Conservation (phyloP, 2,888 invertebrate genomes). For the Eupithecia inturbata region DNA sequence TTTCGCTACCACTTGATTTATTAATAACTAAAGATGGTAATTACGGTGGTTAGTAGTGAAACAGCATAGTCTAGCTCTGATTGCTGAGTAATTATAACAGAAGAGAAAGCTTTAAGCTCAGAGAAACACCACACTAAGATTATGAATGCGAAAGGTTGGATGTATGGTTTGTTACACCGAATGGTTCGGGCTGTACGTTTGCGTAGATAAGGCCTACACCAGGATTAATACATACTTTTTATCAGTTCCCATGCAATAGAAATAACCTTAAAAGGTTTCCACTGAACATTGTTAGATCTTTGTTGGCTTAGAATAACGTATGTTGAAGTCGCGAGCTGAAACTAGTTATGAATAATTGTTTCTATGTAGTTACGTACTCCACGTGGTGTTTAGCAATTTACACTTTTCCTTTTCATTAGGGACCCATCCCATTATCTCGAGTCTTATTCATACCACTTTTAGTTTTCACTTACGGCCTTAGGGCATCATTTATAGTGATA, state of each 20-base stretch:
- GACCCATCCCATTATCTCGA: neutral
- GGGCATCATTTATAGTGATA: too few relatives aligned
- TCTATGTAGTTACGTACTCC: neutral
- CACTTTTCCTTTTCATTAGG: neutral
- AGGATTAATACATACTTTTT: too few relatives aligned
- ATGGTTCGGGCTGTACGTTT: too few relatives aligned
- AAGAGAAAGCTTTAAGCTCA: conserved; percentile 6
- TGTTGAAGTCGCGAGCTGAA: neutral
- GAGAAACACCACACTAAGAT: neutral
- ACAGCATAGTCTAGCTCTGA: conserved; percentile 26
- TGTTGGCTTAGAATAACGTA: neutral
- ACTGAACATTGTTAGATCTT: too few relatives aligned
- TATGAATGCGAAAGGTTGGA: neutral
- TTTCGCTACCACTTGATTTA: conserved; percentile 45
- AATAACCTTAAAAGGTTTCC: neutral
- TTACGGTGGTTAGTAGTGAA: conserved; percentile 34
- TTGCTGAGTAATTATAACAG: conserved; percentile 12
- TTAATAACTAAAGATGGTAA: conserved; percentile 38
- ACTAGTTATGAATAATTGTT: neutral
- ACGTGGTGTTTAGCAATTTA: neutral
- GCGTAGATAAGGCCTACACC: too few relatives aligned
- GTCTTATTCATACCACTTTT: neutral
- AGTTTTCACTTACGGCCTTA: neutral
- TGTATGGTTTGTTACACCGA: neutral
- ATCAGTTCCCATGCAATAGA: too few relatives aligned